Conservation (phyloP, 2,113 vertebrate genomes). For the Mystacornis crossleyi region DNA sequence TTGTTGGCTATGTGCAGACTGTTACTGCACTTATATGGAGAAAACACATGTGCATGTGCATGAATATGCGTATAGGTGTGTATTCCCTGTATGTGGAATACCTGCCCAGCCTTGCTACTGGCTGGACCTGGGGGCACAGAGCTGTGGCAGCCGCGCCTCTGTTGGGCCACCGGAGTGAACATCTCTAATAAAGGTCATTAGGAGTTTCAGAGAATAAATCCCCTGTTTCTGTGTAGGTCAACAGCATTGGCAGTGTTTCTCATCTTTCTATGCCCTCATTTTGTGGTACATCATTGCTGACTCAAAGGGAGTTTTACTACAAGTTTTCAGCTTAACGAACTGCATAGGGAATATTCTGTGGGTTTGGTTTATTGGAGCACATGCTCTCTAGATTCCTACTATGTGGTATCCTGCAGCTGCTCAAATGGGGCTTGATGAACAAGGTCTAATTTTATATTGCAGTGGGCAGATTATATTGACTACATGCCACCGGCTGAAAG, state of each 20-base stretch:
- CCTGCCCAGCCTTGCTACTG: not conserved
- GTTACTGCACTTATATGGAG: not conserved
- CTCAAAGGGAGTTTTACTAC: not conserved
- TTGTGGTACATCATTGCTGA: not conserved
- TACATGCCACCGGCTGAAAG: not conserved
- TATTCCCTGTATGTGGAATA: not conserved
- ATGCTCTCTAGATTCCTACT: not conserved
- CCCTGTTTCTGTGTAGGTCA: not conserved
- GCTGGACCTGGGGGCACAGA: not conserved
- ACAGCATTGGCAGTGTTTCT: not conserved
- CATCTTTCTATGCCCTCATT: not conserved
- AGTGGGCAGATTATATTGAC: not conserved
- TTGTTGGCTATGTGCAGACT: not conserved
- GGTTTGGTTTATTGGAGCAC: not conserved
- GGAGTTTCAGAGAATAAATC: not conserved
- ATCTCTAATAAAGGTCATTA: not conserved
- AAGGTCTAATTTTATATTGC: not conserved
- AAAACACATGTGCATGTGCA: rapidly evolving
- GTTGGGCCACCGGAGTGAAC: not conserved
- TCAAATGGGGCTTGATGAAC: not conserved
- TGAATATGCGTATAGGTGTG: rapidly evolving
- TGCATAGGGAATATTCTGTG: not conserved
- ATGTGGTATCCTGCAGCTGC: not conserved
- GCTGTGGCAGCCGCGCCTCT: not conserved
- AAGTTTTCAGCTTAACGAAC: slow-evolving; percentile 3